These are phyloP conservation scores for Cheumatopsyche charites DNA, from an alignment of 1,140 invertebrate species.

Conservation along the genomic window DNA sequence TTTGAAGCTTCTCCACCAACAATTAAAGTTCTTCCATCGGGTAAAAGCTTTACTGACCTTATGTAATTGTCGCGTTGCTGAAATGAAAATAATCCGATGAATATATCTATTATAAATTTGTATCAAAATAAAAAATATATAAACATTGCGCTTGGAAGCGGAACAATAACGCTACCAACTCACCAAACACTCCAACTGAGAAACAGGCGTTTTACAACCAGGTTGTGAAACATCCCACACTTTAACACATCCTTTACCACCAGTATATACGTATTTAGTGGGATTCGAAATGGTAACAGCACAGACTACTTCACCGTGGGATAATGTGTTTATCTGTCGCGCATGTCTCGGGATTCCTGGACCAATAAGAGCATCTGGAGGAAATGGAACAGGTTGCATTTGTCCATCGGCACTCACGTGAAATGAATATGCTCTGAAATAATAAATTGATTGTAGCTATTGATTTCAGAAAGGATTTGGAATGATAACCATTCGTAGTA, in stretches of 20 bases:
- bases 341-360: conserved; percentile 94
- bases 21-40: conserved; percentile 94
- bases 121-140: not conserved
- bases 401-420: conserved; percentile 84
- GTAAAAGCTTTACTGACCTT: conserved; percentile 92
- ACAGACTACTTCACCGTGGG: conserved; percentile 93
- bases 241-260: conserved; percentile 99
- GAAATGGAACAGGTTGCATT: conserved; percentile 93
- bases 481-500: not conserved
- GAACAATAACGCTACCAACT: conserved; percentile 53
- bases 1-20: conserved; percentile 97
- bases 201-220: conserved; percentile 80
- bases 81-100: conserved; percentile 5
- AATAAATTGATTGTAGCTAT: conserved; percentile 33
- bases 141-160: not conserved
- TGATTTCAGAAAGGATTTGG: not conserved
- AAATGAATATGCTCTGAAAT: conserved; percentile 87
- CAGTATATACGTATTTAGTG: conserved; percentile 95
- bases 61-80: conserved; percentile 97
- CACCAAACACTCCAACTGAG: conserved; percentile 91
- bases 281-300: conserved; percentile 90
- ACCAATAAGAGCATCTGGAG: conserved; percentile 90
- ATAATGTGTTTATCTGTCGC: conserved; percentile 88
- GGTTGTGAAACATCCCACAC: conserved; percentile 92
- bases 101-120: not conserved